Base-by-base conservation (phyloP, 2,888 invertebrate genomes). In the Dynastes maya region DNA sequence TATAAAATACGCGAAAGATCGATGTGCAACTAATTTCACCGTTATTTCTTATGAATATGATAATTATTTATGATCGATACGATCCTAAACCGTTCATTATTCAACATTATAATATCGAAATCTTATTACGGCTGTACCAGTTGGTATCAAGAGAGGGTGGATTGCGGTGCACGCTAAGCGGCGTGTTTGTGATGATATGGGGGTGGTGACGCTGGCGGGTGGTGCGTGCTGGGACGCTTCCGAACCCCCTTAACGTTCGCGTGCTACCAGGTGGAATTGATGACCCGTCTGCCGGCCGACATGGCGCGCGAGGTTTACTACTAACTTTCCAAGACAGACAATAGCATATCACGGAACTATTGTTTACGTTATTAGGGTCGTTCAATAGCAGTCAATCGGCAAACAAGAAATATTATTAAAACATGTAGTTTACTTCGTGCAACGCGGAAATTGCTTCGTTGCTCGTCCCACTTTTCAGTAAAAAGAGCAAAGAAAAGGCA, bases 81-180 rank as follows among this genome's bases (percentile, higher is more conserved):
- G 63, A 58, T 78, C 68, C 76, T 78, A 78, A 76, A 63, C 78
- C 78, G 65, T 78, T 78, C 78, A 78, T 78, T 78, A 78, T 77
- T 77, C 68, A 71, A 63, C 76, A 63, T 81, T 81, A 81, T 80
- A 83, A 83, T 81, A 84, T 83, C 82, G 83, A 81, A 83, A 82
- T 81, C 80, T 80, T 80, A 81, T 82, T 82, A 80, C 81, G 79
- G 72, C 80, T 82, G 84, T 84, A 83, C 83, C 84, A 84, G 82
- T 77, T 82, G 76, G 84, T 84, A 83, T 83, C 84, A 84, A 74
- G 74, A 37, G 40, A 32, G 68, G 67, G 37, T 9, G 37, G 53
- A 83, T 81, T 78, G 80, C 80, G 77, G 79, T 79, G 79, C 81
- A 82, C 80, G 82, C 81, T 79, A 81, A 64, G 67, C 78, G 74